Conservation (phyloP, 1,140 invertebrate species). For the Melanaphis sacchari region DNA sequence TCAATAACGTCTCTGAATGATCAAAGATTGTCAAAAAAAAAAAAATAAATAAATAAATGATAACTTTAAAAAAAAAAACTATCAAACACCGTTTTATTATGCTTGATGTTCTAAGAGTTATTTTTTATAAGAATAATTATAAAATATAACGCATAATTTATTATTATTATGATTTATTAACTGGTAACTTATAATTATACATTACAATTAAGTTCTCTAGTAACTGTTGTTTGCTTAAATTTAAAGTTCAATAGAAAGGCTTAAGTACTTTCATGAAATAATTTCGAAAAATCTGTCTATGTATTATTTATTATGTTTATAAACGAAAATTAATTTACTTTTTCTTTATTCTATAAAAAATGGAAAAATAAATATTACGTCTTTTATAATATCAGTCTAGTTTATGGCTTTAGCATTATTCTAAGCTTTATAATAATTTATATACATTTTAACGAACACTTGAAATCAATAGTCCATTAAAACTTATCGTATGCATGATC, state of each 20-base stretch:
- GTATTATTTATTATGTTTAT: too few relatives aligned
- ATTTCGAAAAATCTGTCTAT: not conserved
- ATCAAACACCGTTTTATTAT: not conserved
- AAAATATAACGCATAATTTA: too few relatives aligned
- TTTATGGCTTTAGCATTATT: not conserved
- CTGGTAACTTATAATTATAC: too few relatives aligned
- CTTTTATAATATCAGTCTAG: not conserved
- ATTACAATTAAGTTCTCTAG: not conserved
- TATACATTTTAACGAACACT: not conserved
- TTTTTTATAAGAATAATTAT: not conserved
- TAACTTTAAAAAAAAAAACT: not conserved
- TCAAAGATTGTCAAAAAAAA: not conserved
- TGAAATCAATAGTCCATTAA: not conserved
- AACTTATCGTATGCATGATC: not conserved
- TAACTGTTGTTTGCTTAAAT: not conserved
- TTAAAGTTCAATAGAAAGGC: not conserved
- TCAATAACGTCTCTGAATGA: not conserved
- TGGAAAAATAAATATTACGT: not conserved
- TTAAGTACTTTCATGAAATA: not conserved
- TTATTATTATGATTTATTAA: too few relatives aligned
- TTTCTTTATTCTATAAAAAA: not conserved
- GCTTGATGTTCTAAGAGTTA: not conserved
- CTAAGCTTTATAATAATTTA: not conserved
- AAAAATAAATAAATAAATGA: too few relatives aligned
- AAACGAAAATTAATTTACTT: not conserved